Base-by-base conservation (phyloP, 1,140 invertebrate genomes). In the Copidosoma floridanum region DNA sequence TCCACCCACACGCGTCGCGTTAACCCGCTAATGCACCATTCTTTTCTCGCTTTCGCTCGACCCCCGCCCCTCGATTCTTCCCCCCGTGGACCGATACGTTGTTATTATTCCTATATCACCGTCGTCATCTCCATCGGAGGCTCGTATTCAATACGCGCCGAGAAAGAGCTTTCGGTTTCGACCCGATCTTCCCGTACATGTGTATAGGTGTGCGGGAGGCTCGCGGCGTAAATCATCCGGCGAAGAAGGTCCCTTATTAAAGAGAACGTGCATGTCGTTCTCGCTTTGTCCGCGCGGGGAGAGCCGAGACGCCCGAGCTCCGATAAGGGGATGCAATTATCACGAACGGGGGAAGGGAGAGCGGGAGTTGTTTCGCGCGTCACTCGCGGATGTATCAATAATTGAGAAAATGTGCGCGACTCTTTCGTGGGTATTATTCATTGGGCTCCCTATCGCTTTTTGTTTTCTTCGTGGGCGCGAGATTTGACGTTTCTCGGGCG, bases 1-100 rank as follows among this genome's bases (percentile, higher is more conserved):
- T 52, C 52, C 58, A 61, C 58, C 58, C 52, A 61, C 58, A 32
- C 58, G 38, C 51, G 58, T 61, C 52, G 51, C 52, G 37, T 58
- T 48, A 53, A 21, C 57, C 29, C 29, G 27, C 48, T 59, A 52
- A 53, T 59, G 50, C 26, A 26, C 50, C 50, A 12, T 60, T 60
- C 58, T 60, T 60, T 60, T 60, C 51, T 53, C 58, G 51, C 54
- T 57, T 47, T 57, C 54, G 43, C 18, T 32, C 41, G 29, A 14
- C 16, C 0, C 16, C 27, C 50, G 18, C 16, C 21, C 32, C 37
- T 11, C 29, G 29, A 32, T n/a, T n/a, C n/a, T n/a, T n/a, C n/a
- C n/a, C n/a, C n/a, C n/a, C n/a, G n/a, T n/a, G n/a, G n/a, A n/a
- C n/a, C n/a, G n/a, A n/a, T n/a, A n/a, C n/a, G n/a, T n/a, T n/a